Conservation (phyloP, 2,888 invertebrate genomes). For the Clanis bilineata region DNA sequence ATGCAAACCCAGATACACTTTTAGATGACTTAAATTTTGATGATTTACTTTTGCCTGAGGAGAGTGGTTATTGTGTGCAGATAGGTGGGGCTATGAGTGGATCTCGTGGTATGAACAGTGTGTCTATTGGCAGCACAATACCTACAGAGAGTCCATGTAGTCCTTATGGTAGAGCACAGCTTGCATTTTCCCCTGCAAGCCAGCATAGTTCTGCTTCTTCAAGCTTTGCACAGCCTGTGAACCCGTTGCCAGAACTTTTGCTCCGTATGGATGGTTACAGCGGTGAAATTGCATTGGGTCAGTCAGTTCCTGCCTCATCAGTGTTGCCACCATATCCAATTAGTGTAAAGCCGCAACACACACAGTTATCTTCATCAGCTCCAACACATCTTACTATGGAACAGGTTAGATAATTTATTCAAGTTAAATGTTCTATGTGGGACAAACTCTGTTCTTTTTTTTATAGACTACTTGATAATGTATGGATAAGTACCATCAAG, state of each 20-base stretch:
- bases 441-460: too few species aligned
- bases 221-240: conserved; percentile 71
- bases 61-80: conserved; percentile 81
- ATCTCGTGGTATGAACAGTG: conserved; percentile 47
- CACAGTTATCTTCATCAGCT: conserved; percentile 92
- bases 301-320: conserved; percentile 84
- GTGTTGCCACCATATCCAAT: conserved; percentile 72
- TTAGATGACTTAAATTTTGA: conserved; percentile 93
- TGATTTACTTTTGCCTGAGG: conserved; percentile 89
- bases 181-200: conserved; percentile 86
- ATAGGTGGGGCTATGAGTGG: conserved; percentile 76
- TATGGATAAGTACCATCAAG: too few species aligned
- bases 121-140: conserved; percentile 50
- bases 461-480: too few species aligned
- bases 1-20: conserved; percentile 92
- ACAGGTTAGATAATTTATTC: conserved; percentile 59
- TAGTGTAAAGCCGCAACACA: conserved; percentile 68
- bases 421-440: too few species aligned
- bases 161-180: conserved; percentile 72
- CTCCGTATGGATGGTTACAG: conserved; percentile 84
- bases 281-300: conserved; percentile 82
- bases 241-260: conserved; percentile 84
- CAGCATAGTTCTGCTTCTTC: conserved; percentile 83
- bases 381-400: conserved; percentile 92
- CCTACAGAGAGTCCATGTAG: conserved; percentile 75